A percentile compares a stretch with the other conserved stretches of the same genome.
These are phyloP conservation scores for Listronotus oregonensis DNA, from an alignment of 1,140 invertebrate species.

Conservation along the genomic window DNA sequence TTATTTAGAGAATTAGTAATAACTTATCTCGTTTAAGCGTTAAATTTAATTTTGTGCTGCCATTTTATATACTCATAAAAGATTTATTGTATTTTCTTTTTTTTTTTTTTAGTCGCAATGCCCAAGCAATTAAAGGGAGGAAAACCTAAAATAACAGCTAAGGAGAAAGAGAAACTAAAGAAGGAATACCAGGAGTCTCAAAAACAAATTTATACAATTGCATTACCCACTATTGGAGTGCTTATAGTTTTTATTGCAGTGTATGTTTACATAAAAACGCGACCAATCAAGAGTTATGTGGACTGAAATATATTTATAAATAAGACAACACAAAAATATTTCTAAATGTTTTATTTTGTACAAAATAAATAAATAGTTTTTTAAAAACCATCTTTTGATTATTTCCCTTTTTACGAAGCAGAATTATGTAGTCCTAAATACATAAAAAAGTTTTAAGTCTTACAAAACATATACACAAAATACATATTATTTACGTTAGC, in stretches of 20 bases:
- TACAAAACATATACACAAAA: constrained; percentile 44
- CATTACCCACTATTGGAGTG: constrained; percentile 70
- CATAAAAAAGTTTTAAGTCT: constrained; percentile 19
- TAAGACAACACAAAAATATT: constrained; percentile 12
- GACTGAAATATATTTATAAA: constrained; percentile 22
- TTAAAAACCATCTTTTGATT: constrained; percentile 32
- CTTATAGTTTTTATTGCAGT: constrained; percentile 73
- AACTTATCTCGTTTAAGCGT: too few species aligned
- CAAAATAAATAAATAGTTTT: constrained; percentile 40
- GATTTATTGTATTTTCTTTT: too few species aligned
- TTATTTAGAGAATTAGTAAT: too few species aligned
- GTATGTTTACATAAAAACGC: constrained; percentile 78
- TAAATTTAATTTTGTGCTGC: too few species aligned
- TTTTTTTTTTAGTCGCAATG: constrained; percentile 23
- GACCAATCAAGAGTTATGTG: constrained; percentile 58
- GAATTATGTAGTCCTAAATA: constrained; percentile 21
- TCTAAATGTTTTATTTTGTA: constrained; percentile 37
- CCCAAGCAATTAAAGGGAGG: constrained; percentile 71
- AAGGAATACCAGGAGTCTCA: constrained; percentile 80
- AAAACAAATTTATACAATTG: constrained; percentile 75
- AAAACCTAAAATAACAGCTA: constrained; percentile 80
- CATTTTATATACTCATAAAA: too few species aligned
- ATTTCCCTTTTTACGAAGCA: constrained; percentile 21
- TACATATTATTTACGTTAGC: constrained; percentile 23
- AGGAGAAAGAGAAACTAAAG: constrained; percentile 80